Percentiles rank a stretch among this genome's conserved stretches.
phyloP scores from a whole-genome alignment of 2,797 vertebrate species.

The Discoglossus pictus region DNA sequence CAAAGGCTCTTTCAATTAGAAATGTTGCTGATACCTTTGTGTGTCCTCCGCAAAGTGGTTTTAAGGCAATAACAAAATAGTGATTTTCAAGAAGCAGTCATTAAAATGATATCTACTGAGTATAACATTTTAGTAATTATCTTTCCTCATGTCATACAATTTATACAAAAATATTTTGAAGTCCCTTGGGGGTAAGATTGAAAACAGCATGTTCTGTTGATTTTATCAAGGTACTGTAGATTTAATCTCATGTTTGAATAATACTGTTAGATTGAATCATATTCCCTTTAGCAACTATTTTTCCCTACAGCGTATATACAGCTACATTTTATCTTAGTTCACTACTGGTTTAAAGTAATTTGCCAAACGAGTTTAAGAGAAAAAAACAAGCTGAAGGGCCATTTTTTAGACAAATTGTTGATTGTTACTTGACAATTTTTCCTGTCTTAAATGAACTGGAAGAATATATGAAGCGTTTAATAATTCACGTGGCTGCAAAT shows the following conservation, averaged over 20 bases:
- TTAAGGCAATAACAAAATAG: neutral
- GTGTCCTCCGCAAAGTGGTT: too few species aligned
- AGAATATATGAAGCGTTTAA: conserved; percentile 32
- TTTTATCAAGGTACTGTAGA: conserved; percentile 24
- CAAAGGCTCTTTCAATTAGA: too few species aligned
- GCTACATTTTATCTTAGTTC: conserved; percentile 25
- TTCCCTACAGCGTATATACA: conserved; percentile 17
- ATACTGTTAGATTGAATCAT: conserved; percentile 16
- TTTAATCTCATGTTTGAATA: conserved; percentile 35
- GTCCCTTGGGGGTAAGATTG: conserved; percentile 6
- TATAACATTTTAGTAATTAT: conserved; percentile 17
- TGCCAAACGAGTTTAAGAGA: conserved; percentile 22
- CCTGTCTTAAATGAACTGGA: conserved; percentile 25
- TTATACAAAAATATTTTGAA: conserved; percentile 14
- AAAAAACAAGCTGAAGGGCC: conserved; percentile 15
- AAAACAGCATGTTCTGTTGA: conserved; percentile 10
- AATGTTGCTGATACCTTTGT: too few species aligned
- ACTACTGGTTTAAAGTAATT: conserved; percentile 33
- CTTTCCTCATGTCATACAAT: conserved; percentile 3
- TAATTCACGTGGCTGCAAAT: conserved; percentile 11
- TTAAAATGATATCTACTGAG: neutral
- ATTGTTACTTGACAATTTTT: conserved; percentile 22
- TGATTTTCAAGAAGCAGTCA: conserved; percentile 9
- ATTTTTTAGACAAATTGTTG: conserved; percentile 24
- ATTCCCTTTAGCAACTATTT: conserved; percentile 11